Percentiles rank a stretch among this genome's conserved stretches.
Conservation (phyloP, 2,888 invertebrate genomes). For the Metacarcinus magister region DNA sequence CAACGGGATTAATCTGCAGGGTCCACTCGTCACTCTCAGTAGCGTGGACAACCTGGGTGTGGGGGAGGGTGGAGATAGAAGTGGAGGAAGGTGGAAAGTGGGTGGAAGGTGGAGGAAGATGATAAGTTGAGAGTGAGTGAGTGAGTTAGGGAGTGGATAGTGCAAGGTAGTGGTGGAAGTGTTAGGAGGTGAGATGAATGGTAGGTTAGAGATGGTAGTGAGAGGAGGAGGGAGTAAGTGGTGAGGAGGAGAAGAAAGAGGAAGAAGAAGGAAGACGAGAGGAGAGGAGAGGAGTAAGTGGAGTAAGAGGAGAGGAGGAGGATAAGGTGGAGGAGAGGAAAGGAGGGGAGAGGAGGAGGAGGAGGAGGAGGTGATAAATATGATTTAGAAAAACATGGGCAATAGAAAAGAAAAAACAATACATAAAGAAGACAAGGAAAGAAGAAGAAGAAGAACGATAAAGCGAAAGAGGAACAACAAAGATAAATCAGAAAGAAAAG, state of each 20-base stretch:
- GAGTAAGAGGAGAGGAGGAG: background rate
- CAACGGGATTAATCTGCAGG: slow-evolving; percentile 40
- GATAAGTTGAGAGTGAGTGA: too few species aligned
- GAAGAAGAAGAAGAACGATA: background rate
- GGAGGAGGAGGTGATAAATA: background rate
- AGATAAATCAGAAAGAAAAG: background rate
- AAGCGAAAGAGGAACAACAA: too few species aligned
- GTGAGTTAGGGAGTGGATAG: too few species aligned
- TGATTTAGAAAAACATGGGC: background rate
- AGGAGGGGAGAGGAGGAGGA: background rate
- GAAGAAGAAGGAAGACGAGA: background rate
- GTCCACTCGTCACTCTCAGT: slow-evolving; percentile 46
- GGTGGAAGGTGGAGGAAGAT: background rate
- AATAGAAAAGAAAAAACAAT: background rate
- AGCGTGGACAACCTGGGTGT: slow-evolving; percentile 31
- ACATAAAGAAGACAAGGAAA: background rate
- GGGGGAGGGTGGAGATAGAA: background rate
- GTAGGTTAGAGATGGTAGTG: background rate
- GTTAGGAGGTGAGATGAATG: background rate
- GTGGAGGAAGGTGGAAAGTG: background rate
- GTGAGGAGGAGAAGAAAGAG: background rate
- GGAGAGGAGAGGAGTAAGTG: background rate
- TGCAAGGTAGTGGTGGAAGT: background rate
- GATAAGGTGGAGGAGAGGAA: background rate
- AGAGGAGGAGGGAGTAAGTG: background rate